A percentile compares a stretch with the other conserved stretches of the same genome.
These are phyloP conservation scores for Scartelaos histophorus DNA, from an alignment of 2,113 vertebrate genomes.

Conservation along the genomic window DNA sequence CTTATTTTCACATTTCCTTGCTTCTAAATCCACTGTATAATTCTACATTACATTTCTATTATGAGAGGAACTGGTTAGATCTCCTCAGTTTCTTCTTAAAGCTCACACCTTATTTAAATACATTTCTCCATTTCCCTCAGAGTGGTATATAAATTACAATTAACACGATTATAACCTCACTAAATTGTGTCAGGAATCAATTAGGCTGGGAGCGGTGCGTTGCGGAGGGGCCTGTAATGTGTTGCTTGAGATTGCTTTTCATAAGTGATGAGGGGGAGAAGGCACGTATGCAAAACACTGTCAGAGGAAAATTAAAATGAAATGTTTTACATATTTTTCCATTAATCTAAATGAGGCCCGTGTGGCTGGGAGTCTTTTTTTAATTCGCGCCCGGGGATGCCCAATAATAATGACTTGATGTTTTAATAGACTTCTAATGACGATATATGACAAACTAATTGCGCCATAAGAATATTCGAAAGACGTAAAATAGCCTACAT, in stretches of 20 bases:
- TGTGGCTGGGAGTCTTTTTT: slow-evolving; percentile 84
- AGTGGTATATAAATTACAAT: slow-evolving; percentile 87
- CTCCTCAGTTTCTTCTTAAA: slow-evolving; percentile 56
- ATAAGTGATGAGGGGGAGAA: slow-evolving; percentile 88
- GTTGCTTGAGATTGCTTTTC: slow-evolving; percentile 80
- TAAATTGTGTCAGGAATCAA: slow-evolving; percentile 91
- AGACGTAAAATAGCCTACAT: slow-evolving; percentile 72
- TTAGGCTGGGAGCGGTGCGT: slow-evolving; percentile 83
- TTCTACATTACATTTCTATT: slow-evolving; percentile 78
- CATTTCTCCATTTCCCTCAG: slow-evolving; percentile 79
- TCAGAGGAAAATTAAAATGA: slow-evolving; percentile 84
- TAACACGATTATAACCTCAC: slow-evolving; percentile 91
- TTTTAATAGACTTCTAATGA: slow-evolving; percentile 87
- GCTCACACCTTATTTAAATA: slow-evolving; percentile 77
- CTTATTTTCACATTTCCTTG: slow-evolving; percentile 13
- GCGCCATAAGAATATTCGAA: slow-evolving; percentile 75
- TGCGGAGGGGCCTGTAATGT: slow-evolving; percentile 73
- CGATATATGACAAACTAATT: slow-evolving; percentile 83
- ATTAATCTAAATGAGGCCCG: slow-evolving; percentile 92
- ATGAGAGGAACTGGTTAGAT: slow-evolving; percentile 72
- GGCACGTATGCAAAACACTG: slow-evolving; percentile 80
- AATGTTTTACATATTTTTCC: slow-evolving; percentile 90
- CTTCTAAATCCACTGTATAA: slow-evolving; percentile 63
- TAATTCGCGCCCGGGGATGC: slow-evolving; percentile 83
- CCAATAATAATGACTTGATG: slow-evolving; percentile 86